These are phyloP conservation scores for Rhinatrema bivittatum DNA, from an alignment of 2,797 vertebrate species.

Conservation along the genomic window DNA sequence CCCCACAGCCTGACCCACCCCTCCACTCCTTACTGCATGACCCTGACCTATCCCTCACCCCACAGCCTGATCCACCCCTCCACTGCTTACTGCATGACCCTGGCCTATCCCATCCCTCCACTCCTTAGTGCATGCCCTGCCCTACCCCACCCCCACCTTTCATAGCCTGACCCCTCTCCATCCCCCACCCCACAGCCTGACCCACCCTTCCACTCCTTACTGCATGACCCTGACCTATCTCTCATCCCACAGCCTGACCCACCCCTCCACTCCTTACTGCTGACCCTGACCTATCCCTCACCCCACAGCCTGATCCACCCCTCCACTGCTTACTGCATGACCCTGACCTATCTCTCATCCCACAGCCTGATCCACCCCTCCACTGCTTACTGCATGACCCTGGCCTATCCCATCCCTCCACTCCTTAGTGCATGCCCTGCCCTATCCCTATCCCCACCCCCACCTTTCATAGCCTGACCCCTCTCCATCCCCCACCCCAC, in stretches of 20 bases:
- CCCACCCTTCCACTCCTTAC: neutral
- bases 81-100: no score
- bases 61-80: no score
- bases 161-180: neutral
- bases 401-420: slow-evolving; percentile 3
- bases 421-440: no score
- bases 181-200: neutral
- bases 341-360: no score
- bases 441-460: no score
- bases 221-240: neutral
- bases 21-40: neutral
- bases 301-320: no score
- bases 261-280: slow-evolving; percentile 13
- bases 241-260: no score
- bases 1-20: no score
- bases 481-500: neutral
- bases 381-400: neutral
- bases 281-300: slow-evolving; percentile 7
- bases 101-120: slow-evolving; percentile 5
- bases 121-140: slow-evolving; percentile 14
- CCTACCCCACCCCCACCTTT: neutral
- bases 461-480: neutral
- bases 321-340: no score
- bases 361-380: no score
- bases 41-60: no score